phyloP scores from a whole-genome alignment of 2,797 vertebrate genomes.

The Myotis pilosus region DNA sequence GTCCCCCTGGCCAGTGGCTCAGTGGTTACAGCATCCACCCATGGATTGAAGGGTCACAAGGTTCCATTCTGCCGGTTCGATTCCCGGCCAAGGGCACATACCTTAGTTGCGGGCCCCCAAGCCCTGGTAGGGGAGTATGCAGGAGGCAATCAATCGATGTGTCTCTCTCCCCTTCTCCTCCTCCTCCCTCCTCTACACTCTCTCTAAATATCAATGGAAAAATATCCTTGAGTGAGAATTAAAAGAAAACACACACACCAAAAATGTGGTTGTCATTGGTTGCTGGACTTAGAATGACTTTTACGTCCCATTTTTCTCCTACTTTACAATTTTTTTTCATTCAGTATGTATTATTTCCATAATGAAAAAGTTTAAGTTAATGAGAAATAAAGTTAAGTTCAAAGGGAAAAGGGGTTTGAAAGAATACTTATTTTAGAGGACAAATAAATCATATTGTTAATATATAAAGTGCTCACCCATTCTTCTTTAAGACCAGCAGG shows the following conservation, averaged over 20 bases:
- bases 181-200: too few species aligned
- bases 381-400: conserved; percentile 27
- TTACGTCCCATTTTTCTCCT: background rate
- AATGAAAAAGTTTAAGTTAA: conserved; percentile 5
- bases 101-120: too few species aligned
- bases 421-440: conserved; percentile 26
- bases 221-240: too few species aligned
- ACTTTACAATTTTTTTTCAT: conserved; percentile 27
- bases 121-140: too few species aligned
- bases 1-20: background rate
- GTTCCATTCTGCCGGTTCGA: too few species aligned
- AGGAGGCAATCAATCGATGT: too few species aligned
- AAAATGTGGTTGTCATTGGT: background rate
- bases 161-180: too few species aligned
- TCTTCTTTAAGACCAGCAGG: background rate
- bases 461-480: background rate
- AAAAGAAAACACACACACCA: too few species aligned
- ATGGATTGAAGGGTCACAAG: too few species aligned
- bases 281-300: background rate
- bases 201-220: too few species aligned
- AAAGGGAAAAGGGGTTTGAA: background rate
- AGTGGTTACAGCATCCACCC: too few species aligned
- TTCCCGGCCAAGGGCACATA: too few species aligned
- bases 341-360: background rate
- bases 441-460: conserved; percentile 26